Evolutionary conservation across 2,888 invertebrate species (phyloP), one percentile per base, ranked within the genome.

Genomic region (Linnaemya vulpina): DNA sequence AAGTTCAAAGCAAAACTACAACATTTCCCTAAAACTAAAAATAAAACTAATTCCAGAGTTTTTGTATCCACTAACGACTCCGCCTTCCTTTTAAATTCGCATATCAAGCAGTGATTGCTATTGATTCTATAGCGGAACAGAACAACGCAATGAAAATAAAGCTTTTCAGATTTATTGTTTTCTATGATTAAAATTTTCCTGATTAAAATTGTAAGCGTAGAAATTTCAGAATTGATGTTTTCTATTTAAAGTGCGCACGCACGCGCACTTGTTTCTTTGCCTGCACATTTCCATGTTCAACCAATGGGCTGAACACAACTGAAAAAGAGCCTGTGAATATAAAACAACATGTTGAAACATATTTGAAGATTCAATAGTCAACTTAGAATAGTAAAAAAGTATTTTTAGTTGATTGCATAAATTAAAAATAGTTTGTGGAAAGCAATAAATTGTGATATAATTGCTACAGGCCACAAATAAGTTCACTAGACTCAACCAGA

Each of bases 391-490:
- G 49, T 68, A 35, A 20, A 58, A 30, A 35, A 74, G n/a, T 40
- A 67, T 49, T 63, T 84, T 73, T 22, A 80, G 81, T 85, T 87
- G 86, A 87, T 87, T 87, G 87, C 86, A 87, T 86, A 87, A 86
- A 87, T 87, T 87, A 87, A 83, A n/a, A 84, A 86, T 77, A 74
- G 67, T 73, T 80, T 83, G 87, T 85, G 83, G 82, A 83, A 80
- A 86, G 80, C 87, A 86, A 87, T 87, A 87, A 87, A 86, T 87
- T 87, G 85, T 86, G 81, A 87, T 83, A 79, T 86, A 87, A 87
- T 87, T 86, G 86, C 87, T 83, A 46, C 30, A 62, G 62, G 83
- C 62, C 9, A 38, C 13, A 65, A 8, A 38, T 46, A 40, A 30
- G n/a, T 22, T 15, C 35, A 35, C 46, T 17, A 53, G 51, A 70